These are phyloP conservation scores for Solenopsis invicta DNA, from an alignment of 1,140 invertebrate genomes.

Conservation along the genomic window DNA sequence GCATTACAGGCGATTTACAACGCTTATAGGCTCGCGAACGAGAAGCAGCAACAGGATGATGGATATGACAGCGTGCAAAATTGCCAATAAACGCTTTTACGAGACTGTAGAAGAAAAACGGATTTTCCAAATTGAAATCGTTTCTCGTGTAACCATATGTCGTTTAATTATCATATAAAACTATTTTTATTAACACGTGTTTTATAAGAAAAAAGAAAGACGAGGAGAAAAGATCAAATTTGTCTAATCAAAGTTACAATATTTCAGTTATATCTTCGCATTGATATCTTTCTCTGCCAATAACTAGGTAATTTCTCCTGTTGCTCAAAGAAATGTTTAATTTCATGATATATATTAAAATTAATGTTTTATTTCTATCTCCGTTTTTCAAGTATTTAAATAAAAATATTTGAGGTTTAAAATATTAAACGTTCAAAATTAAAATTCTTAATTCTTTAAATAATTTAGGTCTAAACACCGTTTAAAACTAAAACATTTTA, in stretches of 20 bases:
- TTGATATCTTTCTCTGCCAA: neutral
- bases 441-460: no score
- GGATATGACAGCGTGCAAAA: conserved; percentile 31
- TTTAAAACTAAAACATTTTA: no score
- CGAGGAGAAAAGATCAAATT: neutral
- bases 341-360: no score
- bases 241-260: neutral
- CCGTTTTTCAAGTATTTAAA: no score
- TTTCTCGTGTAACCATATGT: neutral
- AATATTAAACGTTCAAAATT: no score
- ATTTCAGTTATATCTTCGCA: neutral
- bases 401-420: no score
- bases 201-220: neutral
- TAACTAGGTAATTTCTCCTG: neutral
- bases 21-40: conserved; percentile 14
- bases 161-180: conserved; percentile 1
- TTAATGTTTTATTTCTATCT: no score
- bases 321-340: no score
- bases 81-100: conserved; percentile 50
- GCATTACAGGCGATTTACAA: conserved; percentile 49
- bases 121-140: conserved; percentile 31
- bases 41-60: conserved; percentile 37
- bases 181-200: neutral
- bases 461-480: no score
- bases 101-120: neutral